Evolutionary conservation across 2,113 vertebrate species (phyloP).

Genomic region (Phalacrocorax pelagicus): DNA sequence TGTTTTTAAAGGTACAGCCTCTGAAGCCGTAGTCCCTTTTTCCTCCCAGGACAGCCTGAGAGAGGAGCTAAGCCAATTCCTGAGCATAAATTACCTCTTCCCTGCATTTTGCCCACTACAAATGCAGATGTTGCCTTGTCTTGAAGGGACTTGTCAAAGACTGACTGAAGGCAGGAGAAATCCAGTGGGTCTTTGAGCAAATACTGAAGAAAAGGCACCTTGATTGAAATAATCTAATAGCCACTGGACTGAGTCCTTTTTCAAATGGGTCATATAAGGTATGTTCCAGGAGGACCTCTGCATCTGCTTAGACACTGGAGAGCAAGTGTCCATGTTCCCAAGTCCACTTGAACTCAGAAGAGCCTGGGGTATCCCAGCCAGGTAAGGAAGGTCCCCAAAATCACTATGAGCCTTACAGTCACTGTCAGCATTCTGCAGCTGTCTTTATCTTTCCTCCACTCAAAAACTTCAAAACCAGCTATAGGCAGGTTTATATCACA

Average conservation of each 20-base stretch:
- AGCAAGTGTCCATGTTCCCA: background rate
- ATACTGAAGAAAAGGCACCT: background rate
- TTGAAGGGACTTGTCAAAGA: background rate
- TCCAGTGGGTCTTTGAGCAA: background rate
- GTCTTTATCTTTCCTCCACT: background rate
- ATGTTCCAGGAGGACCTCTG: background rate
- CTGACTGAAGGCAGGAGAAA: background rate
- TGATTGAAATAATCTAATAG: background rate
- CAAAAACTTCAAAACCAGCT: background rate
- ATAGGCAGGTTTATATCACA: background rate
- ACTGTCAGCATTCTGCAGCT: background rate
- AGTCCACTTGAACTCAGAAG: background rate
- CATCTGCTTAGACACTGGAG: background rate
- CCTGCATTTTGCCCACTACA: background rate
- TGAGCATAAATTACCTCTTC: background rate
- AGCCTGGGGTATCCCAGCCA: background rate
- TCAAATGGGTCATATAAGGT: background rate
- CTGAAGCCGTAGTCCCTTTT: background rate
- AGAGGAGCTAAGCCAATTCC: background rate
- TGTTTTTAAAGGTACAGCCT: conserved; percentile 50
- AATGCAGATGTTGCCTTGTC: background rate
- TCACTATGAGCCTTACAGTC: background rate
- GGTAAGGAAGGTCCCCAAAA: background rate
- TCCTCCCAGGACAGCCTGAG: background rate
- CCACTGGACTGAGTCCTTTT: background rate